These are phyloP conservation scores for Hymenochirus boettgeri DNA, from an alignment of 2,113 vertebrate species.

Conservation along the genomic window DNA sequence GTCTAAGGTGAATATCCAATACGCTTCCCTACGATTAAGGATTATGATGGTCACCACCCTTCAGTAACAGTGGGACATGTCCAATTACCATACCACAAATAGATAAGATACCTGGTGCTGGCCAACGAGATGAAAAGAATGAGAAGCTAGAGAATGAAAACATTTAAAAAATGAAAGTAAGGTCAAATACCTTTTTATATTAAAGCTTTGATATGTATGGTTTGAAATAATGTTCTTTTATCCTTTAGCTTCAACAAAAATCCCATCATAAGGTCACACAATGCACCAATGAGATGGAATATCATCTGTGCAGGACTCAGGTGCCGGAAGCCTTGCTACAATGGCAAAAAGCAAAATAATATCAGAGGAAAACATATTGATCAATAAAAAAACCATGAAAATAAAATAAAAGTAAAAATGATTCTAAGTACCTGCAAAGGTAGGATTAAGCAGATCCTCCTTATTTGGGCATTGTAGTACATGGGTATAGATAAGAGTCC, in stretches of 20 bases:
- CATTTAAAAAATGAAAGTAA: not conserved
- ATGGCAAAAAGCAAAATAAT: slow-evolving; percentile 58
- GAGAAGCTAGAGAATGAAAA: no score
- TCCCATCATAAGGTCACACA: slow-evolving; percentile 89
- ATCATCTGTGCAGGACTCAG: slow-evolving; percentile 56
- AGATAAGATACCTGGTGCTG: no score
- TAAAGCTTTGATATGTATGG: slow-evolving; percentile 88
- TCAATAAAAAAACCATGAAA: no score
- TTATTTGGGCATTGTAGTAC: slow-evolving; percentile 81
- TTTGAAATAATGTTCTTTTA: slow-evolving; percentile 97
- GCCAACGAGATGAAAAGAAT: no score
- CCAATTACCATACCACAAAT: no score
- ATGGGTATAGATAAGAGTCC: slow-evolving; percentile 90
- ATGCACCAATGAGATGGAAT: slow-evolving; percentile 76
- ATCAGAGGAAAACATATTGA: no score
- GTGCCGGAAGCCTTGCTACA: slow-evolving; percentile 55
- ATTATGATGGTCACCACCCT: no score
- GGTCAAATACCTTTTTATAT: slow-evolving; percentile 72
- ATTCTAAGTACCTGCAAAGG: slow-evolving; percentile 76
- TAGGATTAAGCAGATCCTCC: slow-evolving; percentile 82
- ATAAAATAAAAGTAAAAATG: no score
- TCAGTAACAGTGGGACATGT: no score
- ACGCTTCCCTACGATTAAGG: no score
- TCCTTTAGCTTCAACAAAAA: slow-evolving; percentile 91
- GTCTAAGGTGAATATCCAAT: no score